phyloP scores from a whole-genome alignment of 2,888 invertebrate genomes.

The Alcis repandata region DNA sequence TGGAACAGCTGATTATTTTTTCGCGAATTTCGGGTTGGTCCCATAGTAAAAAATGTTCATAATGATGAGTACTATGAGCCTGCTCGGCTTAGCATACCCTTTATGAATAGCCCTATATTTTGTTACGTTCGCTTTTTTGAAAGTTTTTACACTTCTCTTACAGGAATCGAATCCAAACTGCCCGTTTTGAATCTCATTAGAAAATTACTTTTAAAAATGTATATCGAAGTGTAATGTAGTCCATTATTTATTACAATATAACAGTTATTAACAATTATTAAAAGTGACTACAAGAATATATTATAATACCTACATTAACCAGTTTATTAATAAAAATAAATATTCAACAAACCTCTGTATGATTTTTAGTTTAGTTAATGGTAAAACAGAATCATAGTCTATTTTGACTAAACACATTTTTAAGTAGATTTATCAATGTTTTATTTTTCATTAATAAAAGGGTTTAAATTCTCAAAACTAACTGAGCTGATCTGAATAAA shows the following conservation, averaged over 20 bases:
- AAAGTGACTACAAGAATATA: constrained; percentile 45
- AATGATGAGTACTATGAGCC: no score
- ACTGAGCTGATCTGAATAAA: no score
- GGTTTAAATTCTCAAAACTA: no score
- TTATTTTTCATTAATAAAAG: no score
- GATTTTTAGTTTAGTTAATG: no score
- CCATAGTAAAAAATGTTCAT: no score
- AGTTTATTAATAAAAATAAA: not conserved
- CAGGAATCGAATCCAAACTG: not conserved
- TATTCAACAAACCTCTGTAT: not conserved
- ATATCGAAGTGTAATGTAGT: not conserved
- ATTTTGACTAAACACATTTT: no score
- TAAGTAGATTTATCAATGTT: no score
- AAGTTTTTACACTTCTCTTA: not conserved
- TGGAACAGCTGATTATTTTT: no score
- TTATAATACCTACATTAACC: constrained; percentile 1
- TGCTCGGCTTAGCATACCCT: no score
- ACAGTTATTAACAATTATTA: constrained; percentile 27
- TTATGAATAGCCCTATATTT: not conserved
- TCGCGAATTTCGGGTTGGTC: no score
- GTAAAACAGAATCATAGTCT: no score
- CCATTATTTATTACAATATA: constrained; percentile 1
- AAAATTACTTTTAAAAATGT: not conserved
- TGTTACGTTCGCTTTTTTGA: not conserved
- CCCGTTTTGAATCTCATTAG: not conserved